phyloP scores from a whole-genome alignment of 2,797 vertebrate species.

The Chrosomus eos region DNA sequence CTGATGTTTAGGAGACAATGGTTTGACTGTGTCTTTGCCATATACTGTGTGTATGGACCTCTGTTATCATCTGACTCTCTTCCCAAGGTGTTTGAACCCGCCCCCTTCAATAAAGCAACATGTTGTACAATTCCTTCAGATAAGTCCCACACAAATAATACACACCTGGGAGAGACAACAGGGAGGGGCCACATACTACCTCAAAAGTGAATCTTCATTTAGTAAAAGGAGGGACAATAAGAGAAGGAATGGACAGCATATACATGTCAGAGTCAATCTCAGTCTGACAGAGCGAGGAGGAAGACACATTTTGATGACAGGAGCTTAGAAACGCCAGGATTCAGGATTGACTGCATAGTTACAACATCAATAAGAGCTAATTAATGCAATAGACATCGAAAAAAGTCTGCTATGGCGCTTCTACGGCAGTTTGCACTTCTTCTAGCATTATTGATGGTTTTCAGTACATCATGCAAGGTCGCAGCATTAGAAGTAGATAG shows the following conservation, averaged over 20 bases:
- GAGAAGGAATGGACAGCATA: constrained; percentile 41
- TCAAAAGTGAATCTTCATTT: constrained; percentile 33
- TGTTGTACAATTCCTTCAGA: not conserved
- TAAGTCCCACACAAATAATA: constrained; percentile 4
- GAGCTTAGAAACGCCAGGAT: not conserved
- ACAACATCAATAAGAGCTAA: constrained; percentile 27
- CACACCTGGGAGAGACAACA: constrained; percentile 40
- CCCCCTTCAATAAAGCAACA: not conserved
- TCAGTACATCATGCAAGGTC: constrained; percentile 2
- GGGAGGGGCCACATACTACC: constrained; percentile 41
- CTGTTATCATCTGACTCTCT: not conserved
- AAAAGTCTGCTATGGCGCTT: constrained; percentile 36
- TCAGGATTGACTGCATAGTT: not conserved
- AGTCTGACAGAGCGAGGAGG: constrained; percentile 8
- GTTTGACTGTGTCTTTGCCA: not conserved
- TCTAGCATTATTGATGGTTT: constrained; percentile 24
- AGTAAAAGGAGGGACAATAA: constrained; percentile 42
- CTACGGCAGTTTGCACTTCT: not conserved
- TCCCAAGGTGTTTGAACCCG: not conserved
- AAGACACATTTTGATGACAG: not conserved
- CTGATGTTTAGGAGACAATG: not conserved
- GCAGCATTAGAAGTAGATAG: not conserved
- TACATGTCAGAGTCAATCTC: constrained; percentile 8
- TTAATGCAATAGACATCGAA: not conserved
- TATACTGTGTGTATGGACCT: not conserved